Conservation (phyloP, 2,113 vertebrate species). For the Nanorana parkeri region DNA sequence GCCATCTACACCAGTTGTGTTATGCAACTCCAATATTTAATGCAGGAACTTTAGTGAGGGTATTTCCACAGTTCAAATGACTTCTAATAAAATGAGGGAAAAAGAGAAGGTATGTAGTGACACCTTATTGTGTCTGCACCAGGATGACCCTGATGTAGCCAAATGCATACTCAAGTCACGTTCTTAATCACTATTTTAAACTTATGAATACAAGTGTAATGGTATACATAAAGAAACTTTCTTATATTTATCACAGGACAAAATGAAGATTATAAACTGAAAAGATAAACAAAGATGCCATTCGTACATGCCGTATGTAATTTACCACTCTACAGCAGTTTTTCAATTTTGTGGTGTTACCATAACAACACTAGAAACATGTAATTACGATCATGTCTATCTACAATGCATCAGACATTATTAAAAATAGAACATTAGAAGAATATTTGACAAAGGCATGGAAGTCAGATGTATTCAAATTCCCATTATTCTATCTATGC, state of each 20-base stretch:
- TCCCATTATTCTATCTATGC: slow-evolving; percentile 20
- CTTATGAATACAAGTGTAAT: background rate
- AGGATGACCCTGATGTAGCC: background rate
- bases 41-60: too few species aligned
- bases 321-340: slow-evolving; percentile 59
- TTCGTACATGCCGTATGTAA: slow-evolving; percentile 40
- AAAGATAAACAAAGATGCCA: slow-evolving; percentile 53
- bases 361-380: slow-evolving; percentile 65
- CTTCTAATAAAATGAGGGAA: too few species aligned
- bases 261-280: slow-evolving; percentile 55
- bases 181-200: slow-evolving; percentile 2
- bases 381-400: slow-evolving; percentile 62
- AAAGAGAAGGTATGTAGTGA: too few species aligned
- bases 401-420: slow-evolving; percentile 58
- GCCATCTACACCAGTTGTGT: too few species aligned
- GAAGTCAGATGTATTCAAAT: slow-evolving; percentile 22
- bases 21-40: too few species aligned
- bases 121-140: background rate
- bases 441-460: slow-evolving; percentile 48
- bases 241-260: background rate
- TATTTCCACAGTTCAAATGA: too few species aligned
- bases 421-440: slow-evolving; percentile 62
- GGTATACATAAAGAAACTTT: background rate
- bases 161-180: background rate
- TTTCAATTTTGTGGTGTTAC: slow-evolving; percentile 65